Evolutionary conservation across 2,888 invertebrate genomes (phyloP), one percentile per base, ranked within the genome.

Genomic region (Thysanoteuthis rhombus): DNA sequence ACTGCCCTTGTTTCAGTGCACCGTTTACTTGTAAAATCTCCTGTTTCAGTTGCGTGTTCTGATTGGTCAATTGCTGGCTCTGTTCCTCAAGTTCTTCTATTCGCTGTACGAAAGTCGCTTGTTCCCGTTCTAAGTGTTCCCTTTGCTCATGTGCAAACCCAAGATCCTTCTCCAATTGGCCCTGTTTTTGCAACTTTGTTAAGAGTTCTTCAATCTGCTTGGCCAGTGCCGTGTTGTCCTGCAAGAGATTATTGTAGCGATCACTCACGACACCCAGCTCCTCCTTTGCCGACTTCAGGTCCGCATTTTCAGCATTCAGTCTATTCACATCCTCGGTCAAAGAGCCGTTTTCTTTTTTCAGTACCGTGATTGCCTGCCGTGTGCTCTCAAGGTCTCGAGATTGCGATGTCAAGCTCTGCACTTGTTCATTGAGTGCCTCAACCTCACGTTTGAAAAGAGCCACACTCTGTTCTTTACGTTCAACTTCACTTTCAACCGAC

Each of bases 151-250:
- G 94, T n/a, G 93, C 95, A 90, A 94, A 94, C 12, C 94, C 94
- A 36, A 94, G 91, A 58, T 95, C 94, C n/a, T 94, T 94, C 89
- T 95, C 93, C 40, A 94, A 93, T 19, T 94, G 94, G 12, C 94
- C 94, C 28, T 95, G 93, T 22, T 95, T 94, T 93, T 94, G 94
- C 8, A 96, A 94, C 94, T 95, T 95, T 10, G 94, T 94, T 94
- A 96, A 96, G n/a, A 97, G 95, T 90, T 96, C 96, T 94, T 96
- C 96, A 52, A 96, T 95, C 94, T 96, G 96, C 93, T 96, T 96
- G 12, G 96, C 96, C 94, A 96, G 94, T 39, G 93, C 94, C 92
- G 95, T 96, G 93, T 96, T 97, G 93, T 96, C 96, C 89, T 94
- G 94, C 19, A 96, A 94, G 16, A 96, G 94, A 93, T 95, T 95